A percentile compares a stretch with the other conserved stretches of the same genome.
These are phyloP conservation scores for Threskiornis aethiopicus DNA, from an alignment of 2,797 vertebrate genomes.

Conservation along the genomic window DNA sequence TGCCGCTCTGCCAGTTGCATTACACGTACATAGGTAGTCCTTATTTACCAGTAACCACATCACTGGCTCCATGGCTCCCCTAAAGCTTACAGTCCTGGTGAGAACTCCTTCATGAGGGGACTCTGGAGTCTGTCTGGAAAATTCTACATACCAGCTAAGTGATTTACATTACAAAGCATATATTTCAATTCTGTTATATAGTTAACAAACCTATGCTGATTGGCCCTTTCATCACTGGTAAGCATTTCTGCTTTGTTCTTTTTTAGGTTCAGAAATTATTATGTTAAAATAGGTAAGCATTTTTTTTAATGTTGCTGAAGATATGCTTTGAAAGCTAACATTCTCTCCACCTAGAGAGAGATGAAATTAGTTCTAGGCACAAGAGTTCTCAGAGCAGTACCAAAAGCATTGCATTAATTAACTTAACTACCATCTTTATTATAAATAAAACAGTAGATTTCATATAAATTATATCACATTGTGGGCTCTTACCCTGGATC, in stretches of 20 bases:
- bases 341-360: not conserved
- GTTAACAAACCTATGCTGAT: not conserved
- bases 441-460: not conserved
- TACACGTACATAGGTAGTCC: not conserved
- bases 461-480: not conserved
- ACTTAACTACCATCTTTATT: not conserved
- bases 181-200: not conserved
- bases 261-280: not conserved
- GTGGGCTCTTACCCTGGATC: not conserved
- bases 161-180: not conserved
- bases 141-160: not conserved
- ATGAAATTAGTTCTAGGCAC: not conserved
- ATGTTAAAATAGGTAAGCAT: not conserved
- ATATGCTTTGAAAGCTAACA: not conserved
- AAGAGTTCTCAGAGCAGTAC: not conserved
- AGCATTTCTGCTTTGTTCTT: not conserved
- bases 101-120: not conserved
- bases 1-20: not conserved
- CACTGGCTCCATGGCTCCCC: not conserved
- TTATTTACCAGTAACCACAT: not conserved
- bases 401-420: not conserved
- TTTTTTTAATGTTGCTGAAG: not conserved
- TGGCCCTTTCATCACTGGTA: not conserved
- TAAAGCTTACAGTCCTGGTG: not conserved
- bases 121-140: not conserved